phyloP scores from a whole-genome alignment of 2,888 invertebrate species.

The Atethmia centrago region DNA sequence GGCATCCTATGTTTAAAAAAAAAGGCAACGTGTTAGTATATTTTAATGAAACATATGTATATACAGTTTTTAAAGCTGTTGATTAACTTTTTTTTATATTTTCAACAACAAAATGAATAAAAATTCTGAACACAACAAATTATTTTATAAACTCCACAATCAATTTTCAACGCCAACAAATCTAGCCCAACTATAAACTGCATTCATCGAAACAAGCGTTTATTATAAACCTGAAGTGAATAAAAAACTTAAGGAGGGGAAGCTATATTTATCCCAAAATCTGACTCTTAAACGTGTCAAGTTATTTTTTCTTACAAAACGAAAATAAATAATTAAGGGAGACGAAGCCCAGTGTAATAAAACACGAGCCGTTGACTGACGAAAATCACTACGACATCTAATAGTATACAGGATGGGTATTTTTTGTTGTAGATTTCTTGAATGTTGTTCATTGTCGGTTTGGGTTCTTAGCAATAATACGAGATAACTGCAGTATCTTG shows the following conservation, averaged over 20 bases:
- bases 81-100: background rate
- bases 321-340: constrained; percentile 88
- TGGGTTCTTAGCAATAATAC: background rate
- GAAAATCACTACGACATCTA: constrained; percentile 74
- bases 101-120: background rate
- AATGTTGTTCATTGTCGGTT: background rate
- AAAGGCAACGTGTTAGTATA: background rate
- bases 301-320: constrained; percentile 82
- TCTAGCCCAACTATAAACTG: constrained; percentile 20
- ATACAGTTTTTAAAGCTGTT: background rate
- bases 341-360: constrained; percentile 85
- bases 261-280: constrained; percentile 87
- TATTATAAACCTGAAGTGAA: constrained; percentile 63
- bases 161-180: constrained; percentile 34
- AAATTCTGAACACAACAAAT: too few relatives aligned
- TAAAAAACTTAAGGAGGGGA: constrained; percentile 78
- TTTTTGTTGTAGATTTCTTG: background rate
- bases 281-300: constrained; percentile 82
- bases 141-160: background rate
- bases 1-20: background rate
- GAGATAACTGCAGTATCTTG: background rate
- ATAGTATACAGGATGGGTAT: constrained; percentile 60
- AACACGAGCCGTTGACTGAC: constrained; percentile 86
- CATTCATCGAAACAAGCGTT: constrained; percentile 42
- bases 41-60: background rate